phyloP scores from a whole-genome alignment of 2,888 invertebrate genomes.

The Macaria notata region DNA sequence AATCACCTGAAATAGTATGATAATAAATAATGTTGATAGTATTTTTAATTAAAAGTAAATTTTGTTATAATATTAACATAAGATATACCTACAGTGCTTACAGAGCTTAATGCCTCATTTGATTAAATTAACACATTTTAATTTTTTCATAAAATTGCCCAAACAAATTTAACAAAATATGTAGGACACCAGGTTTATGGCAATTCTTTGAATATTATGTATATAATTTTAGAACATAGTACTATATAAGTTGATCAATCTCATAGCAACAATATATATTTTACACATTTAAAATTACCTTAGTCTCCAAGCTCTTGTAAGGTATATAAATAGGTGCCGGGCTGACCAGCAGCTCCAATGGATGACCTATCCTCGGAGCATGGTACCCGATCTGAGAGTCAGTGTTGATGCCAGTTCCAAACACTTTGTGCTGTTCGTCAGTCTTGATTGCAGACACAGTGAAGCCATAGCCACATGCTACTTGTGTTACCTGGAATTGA shows the following conservation, averaged over 20 bases:
- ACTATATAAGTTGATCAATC: too few species aligned
- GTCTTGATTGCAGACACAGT: conserved; percentile 88
- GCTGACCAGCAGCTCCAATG: conserved; percentile 85
- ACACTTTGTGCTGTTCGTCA: conserved; percentile 85
- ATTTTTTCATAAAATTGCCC: too few species aligned
- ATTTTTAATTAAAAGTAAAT: neutral
- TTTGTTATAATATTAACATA: too few species aligned
- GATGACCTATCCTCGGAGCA: conserved; percentile 82
- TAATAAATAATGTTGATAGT: neutral
- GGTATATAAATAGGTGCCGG: conserved; percentile 88
- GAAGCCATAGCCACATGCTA: conserved; percentile 95
- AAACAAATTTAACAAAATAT: too few species aligned
- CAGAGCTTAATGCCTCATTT: too few species aligned
- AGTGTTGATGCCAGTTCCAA: conserved; percentile 95
- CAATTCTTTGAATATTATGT: too few species aligned
- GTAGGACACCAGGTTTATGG: too few species aligned
- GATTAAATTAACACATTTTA: too few species aligned
- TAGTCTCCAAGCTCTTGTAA: conserved; percentile 81
- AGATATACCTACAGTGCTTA: too few species aligned
- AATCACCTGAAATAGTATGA: conserved; percentile 46
- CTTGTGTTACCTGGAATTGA: conserved; percentile 80
- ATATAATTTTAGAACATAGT: too few species aligned
- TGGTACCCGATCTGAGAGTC: conserved; percentile 95
- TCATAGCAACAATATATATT: too few species aligned
- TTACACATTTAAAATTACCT: conserved; percentile 61